Evolutionary conservation across 2,113 vertebrate species (phyloP), one percentile per base, ranked within the genome.

Genomic region (Peromyscus maniculatus): DNA sequence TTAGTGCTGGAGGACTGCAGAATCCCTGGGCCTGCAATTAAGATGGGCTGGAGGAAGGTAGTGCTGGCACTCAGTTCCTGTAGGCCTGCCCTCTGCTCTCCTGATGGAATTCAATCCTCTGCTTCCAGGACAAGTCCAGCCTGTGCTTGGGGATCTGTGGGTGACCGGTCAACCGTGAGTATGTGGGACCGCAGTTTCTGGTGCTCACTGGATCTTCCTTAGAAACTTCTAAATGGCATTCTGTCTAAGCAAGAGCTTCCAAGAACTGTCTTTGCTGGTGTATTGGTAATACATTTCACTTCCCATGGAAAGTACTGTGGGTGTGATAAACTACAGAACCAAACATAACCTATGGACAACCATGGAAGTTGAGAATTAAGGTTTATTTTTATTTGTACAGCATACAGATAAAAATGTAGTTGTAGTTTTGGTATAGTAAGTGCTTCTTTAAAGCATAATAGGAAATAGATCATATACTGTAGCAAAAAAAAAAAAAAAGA

Each of bases 1-100:
- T 98, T 97, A 94, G 95, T 97, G 97, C 97, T 97, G 92, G 95
- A 98, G 97, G 95, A 98, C 97, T 98, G 97, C 98, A 96, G 10
- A 49, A 75, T 84, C 96, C 49, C 79, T n/a, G 89, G 97, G 97
- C 86, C 0, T 96, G 92, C 80, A 86, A 87, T 89, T 87, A 59
- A 89, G 97, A 94, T 75, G 96, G 91, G 93, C 89, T 39, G 91
- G 97, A 78, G 75, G 89, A 93, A 96, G 94, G 87, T 4, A 5
- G n/a, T 2, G 83, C 64, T 93, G 17, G 80, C 95, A 78, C 96
- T 95, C 66, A 46, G 36, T 93, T 43, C 33, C 75, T 87, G 26
- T 98, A 91, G 96, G 64, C 84, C 84, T 6, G 17, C 43, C 66
- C 4, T 88, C 89, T 87, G 31, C 74, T 94, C 94, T 96, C 93